phyloP scores from a whole-genome alignment of 1,140 invertebrate species.

The Leptinotarsa defecta region DNA sequence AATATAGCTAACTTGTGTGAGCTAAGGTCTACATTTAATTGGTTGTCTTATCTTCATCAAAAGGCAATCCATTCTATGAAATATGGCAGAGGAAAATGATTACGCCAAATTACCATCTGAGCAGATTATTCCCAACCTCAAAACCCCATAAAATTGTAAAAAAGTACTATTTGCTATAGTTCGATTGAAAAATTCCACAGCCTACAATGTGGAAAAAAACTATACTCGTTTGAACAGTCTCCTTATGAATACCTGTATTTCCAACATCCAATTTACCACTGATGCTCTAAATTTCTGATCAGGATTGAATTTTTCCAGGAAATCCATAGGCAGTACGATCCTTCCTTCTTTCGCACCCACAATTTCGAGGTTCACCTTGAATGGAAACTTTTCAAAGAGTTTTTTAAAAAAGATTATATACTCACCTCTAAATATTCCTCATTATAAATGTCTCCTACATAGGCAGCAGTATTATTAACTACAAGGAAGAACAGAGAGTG shows the following conservation, averaged over 20 bases:
- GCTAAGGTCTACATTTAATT: too few relatives aligned
- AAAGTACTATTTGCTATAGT: not conserved
- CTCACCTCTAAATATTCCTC: conserved; percentile 22
- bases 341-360: not conserved
- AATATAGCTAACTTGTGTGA: too few relatives aligned
- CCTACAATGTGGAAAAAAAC: too few relatives aligned
- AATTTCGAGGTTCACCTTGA: not conserved
- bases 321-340: not conserved
- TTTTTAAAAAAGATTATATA: not conserved
- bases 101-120: not conserved
- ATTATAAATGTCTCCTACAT: conserved; percentile 19
- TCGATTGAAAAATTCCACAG: too few relatives aligned
- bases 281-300: not conserved
- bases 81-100: too few relatives aligned
- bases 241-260: not conserved
- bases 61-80: too few relatives aligned
- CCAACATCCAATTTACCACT: conserved; percentile 10
- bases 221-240: too few relatives aligned
- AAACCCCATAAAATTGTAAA: not conserved
- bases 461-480: not conserved
- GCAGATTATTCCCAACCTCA: not conserved
- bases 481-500: too few relatives aligned
- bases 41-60: too few relatives aligned
- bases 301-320: conserved; percentile 12
- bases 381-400: not conserved